Base-by-base conservation (phyloP, 2,113 vertebrate species). In the Holacanthus passer region DNA sequence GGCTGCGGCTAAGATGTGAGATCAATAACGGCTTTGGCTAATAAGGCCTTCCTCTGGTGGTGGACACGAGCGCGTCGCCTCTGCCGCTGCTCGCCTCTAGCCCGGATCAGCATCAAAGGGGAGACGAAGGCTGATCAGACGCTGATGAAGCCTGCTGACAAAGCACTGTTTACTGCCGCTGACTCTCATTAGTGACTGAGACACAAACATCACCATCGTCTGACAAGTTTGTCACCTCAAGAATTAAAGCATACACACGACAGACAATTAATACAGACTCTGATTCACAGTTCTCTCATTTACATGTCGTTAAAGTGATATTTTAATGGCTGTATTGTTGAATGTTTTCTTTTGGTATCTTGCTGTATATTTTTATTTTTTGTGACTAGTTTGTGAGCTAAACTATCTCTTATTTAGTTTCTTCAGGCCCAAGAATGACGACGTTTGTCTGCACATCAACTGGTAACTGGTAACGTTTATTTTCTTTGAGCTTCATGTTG, bases 1-100 rank as follows among this genome's bases (percentile, higher is more conserved):
- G 63, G 73, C 24, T 27, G 67, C 31, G 68, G 69, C 64, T 47
- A 22, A 56, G 71, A 76, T 76, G 47, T 56, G 27, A 82, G 73
- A 88, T 91, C 82, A 89, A 35, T 81, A 39, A 53, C 7, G 2
- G 37, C 35, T 62, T 65, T 3, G 22, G 14, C n/a, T 79, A 83
- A 77, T 70, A 71, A 69, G 77, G 47, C 39, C 59, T 59, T 76
- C 71, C 70, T 74, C 58, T 32, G 48, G 24, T 52, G 79, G 58
- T 72, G 73, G 64, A 73, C 62, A 14, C 2, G 32, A 58, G 59
- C 20, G 1, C 11, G 11, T 45, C 31, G 3, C 37, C 1, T 0
- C 60, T 17, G 31, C 37, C 9, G 5, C 50, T 9, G 1, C 35
- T 68, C 22, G 17, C 32, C 72, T 20, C 3, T 31, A 27, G n/a